A percentile compares a stretch with the other conserved stretches of the same genome.
Conservation (phyloP, 1,140 invertebrate species). For the Achroia grisella region DNA sequence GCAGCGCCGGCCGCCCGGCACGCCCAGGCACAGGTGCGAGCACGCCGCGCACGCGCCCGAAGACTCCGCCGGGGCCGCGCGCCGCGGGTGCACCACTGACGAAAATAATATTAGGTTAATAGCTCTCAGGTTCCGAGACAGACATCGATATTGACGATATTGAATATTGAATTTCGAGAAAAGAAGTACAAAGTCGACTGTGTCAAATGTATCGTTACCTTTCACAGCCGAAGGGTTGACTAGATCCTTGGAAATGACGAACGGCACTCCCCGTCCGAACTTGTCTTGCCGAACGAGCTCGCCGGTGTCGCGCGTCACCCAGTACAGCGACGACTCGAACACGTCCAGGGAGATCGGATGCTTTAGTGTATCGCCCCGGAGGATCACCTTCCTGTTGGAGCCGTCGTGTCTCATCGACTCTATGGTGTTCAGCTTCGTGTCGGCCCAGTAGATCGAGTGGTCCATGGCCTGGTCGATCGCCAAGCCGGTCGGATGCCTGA, state of each 20-base stretch:
- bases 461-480: constrained; percentile 93
- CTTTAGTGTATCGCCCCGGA: constrained; percentile 81
- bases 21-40: constrained; percentile 92
- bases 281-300: constrained; percentile 93
- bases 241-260: constrained; percentile 85
- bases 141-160: too few species aligned
- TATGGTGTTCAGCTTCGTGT: constrained; percentile 94
- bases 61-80: constrained; percentile 60
- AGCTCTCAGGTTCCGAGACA: too few species aligned
- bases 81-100: constrained; percentile 89
- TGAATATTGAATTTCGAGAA: too few species aligned
- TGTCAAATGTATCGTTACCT: constrained; percentile 59
- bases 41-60: constrained; percentile 82
- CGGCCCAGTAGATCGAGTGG: constrained; percentile 95
- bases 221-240: constrained; percentile 90
- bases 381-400: constrained; percentile 81
- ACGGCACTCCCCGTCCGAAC: constrained; percentile 95
- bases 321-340: constrained; percentile 93
- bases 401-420: constrained; percentile 93
- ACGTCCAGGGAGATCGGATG: constrained; percentile 93
- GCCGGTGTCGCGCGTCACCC: constrained; percentile 88
- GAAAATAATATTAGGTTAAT: too few species aligned
- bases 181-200: too few species aligned
- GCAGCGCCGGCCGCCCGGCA: constrained; percentile 90
- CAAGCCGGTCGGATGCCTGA: constrained; percentile 90